phyloP scores from a whole-genome alignment of 1,140 invertebrate genomes.

The Caenorhabditis elegans region WBcel235 BX284606.5:4304001-4304500 shows the following conservation, averaged over 20 bases:
- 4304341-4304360: neutral
- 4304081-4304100: neutral
- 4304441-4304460: neutral
- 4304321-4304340: neutral
- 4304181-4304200: neutral
- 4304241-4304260: too few relatives aligned
- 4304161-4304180: neutral
- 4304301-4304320: neutral
- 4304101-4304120: neutral
- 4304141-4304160: neutral
- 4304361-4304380: constrained; percentile 7
- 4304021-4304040: neutral
- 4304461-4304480: neutral
- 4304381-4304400: neutral
- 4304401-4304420: neutral
- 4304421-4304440: neutral
- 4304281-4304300: neutral
- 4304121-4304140: neutral
- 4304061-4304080: too few relatives aligned
- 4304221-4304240: too few relatives aligned
- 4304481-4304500: neutral
- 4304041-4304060: neutral
- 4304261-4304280: too few relatives aligned
- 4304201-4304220: neutral
- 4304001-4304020: too few relatives aligned